Conservation (phyloP, 2,888 invertebrate species). For the Megamerina dolium region DNA sequence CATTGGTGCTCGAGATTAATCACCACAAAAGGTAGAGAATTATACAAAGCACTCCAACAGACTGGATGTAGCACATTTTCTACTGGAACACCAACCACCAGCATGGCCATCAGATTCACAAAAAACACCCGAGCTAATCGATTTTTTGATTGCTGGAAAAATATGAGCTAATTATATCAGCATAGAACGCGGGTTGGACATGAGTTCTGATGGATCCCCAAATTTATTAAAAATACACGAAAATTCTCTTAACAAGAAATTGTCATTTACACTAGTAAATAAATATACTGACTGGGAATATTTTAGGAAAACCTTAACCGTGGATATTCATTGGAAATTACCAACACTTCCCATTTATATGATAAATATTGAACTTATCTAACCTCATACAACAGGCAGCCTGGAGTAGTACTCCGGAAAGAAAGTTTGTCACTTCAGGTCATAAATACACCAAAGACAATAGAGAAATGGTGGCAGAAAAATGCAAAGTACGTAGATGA, state of each 20-base stretch:
- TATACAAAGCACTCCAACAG: not conserved
- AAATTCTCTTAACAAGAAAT: not conserved
- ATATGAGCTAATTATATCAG: not conserved
- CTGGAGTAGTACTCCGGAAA: not conserved
- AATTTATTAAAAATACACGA: too few relatives aligned
- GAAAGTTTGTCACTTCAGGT: too few relatives aligned
- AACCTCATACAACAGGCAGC: not conserved
- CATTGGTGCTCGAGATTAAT: not conserved
- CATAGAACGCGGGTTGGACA: not conserved
- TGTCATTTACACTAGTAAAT: not conserved
- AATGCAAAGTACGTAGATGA: too few relatives aligned
- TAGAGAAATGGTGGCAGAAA: too few relatives aligned
- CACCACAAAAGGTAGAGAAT: not conserved
- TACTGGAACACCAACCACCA: not conserved
- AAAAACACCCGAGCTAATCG: not conserved
- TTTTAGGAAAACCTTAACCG: not conserved
- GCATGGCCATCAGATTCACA: not conserved
- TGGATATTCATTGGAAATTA: not conserved
- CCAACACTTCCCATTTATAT: not conserved
- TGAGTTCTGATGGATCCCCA: too few relatives aligned
- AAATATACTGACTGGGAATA: not conserved
- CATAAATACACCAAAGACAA: too few relatives aligned
- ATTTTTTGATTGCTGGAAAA: not conserved
- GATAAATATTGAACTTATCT: not conserved
- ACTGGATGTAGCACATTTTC: not conserved